Conservation (phyloP, 2,113 vertebrate species). For the Dipodomys ordii region DNA sequence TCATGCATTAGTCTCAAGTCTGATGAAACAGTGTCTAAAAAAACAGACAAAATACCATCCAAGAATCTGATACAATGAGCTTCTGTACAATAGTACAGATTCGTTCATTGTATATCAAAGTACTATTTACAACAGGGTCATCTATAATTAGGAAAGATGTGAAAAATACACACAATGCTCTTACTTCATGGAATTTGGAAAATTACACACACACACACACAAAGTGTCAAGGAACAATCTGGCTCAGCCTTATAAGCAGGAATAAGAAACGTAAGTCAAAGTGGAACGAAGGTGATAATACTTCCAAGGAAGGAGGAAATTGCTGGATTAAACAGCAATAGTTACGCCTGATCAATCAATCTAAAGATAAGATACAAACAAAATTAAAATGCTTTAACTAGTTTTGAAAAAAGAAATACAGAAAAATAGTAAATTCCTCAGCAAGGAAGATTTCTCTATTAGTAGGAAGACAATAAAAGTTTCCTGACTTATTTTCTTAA, state of each 20-base stretch:
- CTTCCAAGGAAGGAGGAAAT: slow-evolving; percentile 61
- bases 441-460: slow-evolving; percentile 3
- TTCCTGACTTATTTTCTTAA: not conserved
- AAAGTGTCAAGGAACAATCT: slow-evolving; percentile 20
- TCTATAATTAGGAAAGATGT: slow-evolving; percentile 44
- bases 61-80: not conserved
- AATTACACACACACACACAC: not conserved
- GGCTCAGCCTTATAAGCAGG: slow-evolving; percentile 53
- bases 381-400: not conserved
- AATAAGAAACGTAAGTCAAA: slow-evolving; percentile 61
- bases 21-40: not conserved
- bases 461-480: not conserved
- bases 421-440: not conserved
- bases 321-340: slow-evolving; percentile 47
- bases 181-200: slow-evolving; percentile 62
- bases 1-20: not conserved
- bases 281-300: slow-evolving; percentile 66
- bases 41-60: not conserved
- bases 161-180: slow-evolving; percentile 45
- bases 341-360: slow-evolving; percentile 31
- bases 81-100: not conserved
- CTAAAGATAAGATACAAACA: slow-evolving; percentile 8
- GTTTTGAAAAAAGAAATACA: not conserved
- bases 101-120: not conserved
- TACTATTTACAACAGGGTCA: slow-evolving; percentile 13